Conservation (phyloP, 1,140 invertebrate genomes). For the Gonatopus flavifemur region DNA sequence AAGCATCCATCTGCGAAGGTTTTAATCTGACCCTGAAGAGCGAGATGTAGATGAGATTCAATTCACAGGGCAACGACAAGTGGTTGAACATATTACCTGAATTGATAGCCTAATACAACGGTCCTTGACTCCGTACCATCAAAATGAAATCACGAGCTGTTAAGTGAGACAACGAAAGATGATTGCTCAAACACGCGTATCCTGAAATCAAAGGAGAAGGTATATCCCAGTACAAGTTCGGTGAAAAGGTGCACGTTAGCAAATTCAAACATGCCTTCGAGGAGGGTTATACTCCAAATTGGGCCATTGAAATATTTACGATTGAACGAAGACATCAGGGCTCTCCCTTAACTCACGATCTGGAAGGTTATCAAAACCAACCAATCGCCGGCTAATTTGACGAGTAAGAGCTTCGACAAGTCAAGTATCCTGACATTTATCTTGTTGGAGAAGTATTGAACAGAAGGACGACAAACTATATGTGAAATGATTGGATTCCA, state of each 20-base stretch:
- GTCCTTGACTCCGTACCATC: too few species aligned
- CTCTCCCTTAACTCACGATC: slow-evolving; percentile 38
- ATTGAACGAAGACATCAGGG: slow-evolving; percentile 36
- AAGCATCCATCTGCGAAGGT: too few species aligned
- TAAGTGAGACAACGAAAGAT: too few species aligned
- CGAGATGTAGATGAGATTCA: too few species aligned
- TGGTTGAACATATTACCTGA: too few species aligned
- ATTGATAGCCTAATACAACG: too few species aligned
- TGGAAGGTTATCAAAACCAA: slow-evolving; percentile 35
- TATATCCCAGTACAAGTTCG: slow-evolving; percentile 37
- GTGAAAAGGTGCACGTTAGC: slow-evolving; percentile 44
- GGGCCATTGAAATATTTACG: slow-evolving; percentile 49
- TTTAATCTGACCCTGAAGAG: too few species aligned
- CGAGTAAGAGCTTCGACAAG: slow-evolving; percentile 24
- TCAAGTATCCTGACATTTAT: slow-evolving; percentile 34
- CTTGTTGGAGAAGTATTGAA: slow-evolving; percentile 38
- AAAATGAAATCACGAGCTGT: too few species aligned
- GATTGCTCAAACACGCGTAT: too few species aligned
- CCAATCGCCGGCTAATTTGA: slow-evolving; percentile 40
- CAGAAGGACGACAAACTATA: slow-evolving; percentile 33
- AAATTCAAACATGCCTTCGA: slow-evolving; percentile 47
- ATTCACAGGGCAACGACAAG: too few species aligned
- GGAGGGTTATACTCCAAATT: slow-evolving; percentile 51
- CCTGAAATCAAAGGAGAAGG: too few species aligned
- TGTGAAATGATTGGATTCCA: slow-evolving; percentile 38